These are phyloP conservation scores for Bombus haemorrhoidalis DNA, from an alignment of 1,140 invertebrate species.

Conservation along the genomic window DNA sequence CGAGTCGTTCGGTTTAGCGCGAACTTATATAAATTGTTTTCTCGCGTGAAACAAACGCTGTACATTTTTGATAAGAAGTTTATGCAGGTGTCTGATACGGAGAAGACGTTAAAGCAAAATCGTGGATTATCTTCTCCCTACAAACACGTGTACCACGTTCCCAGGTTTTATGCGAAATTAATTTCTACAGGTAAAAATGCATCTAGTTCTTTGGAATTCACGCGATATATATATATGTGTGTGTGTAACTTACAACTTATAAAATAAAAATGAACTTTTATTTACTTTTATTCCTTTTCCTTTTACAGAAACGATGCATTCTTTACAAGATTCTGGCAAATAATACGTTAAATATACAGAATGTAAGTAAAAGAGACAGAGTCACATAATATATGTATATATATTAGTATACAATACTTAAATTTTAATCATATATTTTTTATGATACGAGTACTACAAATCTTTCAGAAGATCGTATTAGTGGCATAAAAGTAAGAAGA, in stretches of 20 bases:
- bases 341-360: background rate
- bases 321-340: background rate
- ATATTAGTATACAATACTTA: too few relatives aligned
- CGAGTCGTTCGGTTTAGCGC: slow-evolving; percentile 7
- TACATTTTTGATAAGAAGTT: background rate
- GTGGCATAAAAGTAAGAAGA: background rate
- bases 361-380: background rate
- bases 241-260: background rate
- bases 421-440: background rate
- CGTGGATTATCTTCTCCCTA: background rate
- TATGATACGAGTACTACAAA: background rate
- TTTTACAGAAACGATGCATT: too few relatives aligned
- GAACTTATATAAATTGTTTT: slow-evolving; percentile 4
- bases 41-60: background rate
- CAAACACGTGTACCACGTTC: background rate
- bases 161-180: background rate
- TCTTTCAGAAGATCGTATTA: background rate
- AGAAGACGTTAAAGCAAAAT: background rate
- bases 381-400: background rate
- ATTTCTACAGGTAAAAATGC: background rate
- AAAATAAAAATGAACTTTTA: background rate
- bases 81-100: background rate
- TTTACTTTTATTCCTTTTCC: background rate
- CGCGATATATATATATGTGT: too few relatives aligned
- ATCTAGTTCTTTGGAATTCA: background rate